phyloP scores from a whole-genome alignment of 2,888 invertebrate genomes.

The Ophion slaviceki region DNA sequence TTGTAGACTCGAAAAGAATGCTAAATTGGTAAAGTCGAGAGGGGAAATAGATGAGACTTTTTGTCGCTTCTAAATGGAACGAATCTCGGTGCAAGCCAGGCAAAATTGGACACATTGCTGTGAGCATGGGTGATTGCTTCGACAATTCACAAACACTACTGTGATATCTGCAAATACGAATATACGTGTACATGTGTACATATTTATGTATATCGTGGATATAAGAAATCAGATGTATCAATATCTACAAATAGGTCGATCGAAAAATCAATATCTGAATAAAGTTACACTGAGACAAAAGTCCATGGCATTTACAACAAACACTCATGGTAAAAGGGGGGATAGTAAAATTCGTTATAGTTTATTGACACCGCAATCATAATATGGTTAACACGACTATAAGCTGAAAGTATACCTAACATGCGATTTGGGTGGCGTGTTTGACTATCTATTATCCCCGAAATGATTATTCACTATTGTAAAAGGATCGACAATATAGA shows the following conservation, averaged over 20 bases:
- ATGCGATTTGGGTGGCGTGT: too few species aligned
- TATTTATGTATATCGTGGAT: conserved; percentile 2
- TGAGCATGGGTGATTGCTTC: conserved; percentile 43
- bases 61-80: conserved; percentile 11
- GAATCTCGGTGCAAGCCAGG: conserved; percentile 34
- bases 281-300: not conserved
- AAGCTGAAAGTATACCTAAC: too few species aligned
- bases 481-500: too few species aligned
- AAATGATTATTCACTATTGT: too few species aligned
- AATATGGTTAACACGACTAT: too few species aligned
- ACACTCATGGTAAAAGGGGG: too few species aligned
- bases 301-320: too few species aligned
- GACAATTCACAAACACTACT: conserved; percentile 22
- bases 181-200: not conserved
- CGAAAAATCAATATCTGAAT: not conserved
- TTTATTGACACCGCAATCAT: too few species aligned
- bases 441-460: too few species aligned
- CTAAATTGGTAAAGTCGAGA: conserved; percentile 1
- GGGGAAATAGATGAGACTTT: not conserved
- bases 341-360: too few species aligned
- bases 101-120: conserved; percentile 44
- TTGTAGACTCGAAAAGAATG: not conserved
- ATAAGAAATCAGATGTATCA: conserved; percentile 10
- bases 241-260: conserved; percentile 1
- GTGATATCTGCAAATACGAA: conserved; percentile 24